Evolutionary conservation across 2,113 vertebrate genomes (phyloP).

Genomic region (Brachyhypopomus occidentalis): DNA sequence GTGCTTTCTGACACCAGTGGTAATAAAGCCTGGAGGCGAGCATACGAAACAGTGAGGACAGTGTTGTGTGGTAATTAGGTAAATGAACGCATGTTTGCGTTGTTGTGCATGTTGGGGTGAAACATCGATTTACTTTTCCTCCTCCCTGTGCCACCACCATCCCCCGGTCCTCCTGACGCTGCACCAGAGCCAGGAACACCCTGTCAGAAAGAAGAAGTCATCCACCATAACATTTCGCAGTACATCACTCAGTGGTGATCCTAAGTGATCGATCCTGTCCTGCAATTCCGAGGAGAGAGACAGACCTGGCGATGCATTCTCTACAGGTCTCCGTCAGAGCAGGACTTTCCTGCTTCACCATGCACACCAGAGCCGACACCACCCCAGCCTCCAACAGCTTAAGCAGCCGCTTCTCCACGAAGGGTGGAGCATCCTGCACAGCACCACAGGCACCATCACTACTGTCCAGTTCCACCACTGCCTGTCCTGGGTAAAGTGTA

Average conservation of each 20-base stretch:
- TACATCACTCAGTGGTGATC: not conserved
- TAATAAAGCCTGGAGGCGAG: slow-evolving; percentile 81
- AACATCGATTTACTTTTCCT: slow-evolving; percentile 85
- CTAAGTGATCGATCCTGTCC: too few species aligned
- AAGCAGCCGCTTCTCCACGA: slow-evolving; percentile 81
- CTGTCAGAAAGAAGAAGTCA: slow-evolving; percentile 63
- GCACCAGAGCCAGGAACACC: slow-evolving; percentile 92
- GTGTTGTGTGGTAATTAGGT: not conserved
- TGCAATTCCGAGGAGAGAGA: not conserved
- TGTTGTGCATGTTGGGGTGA: not conserved
- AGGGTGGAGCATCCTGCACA: slow-evolving; percentile 82
- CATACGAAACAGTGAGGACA: too few species aligned
- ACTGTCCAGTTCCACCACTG: not conserved
- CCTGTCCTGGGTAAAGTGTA: not conserved
- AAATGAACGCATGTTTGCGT: not conserved
- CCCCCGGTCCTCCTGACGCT: slow-evolving; percentile 87
- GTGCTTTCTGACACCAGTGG: slow-evolving; percentile 92
- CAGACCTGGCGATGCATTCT: slow-evolving; percentile 92
- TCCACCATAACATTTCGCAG: not conserved
- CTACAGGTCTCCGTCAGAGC: slow-evolving; percentile 85
- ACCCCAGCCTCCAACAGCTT: slow-evolving; percentile 87
- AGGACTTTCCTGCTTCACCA: slow-evolving; percentile 90
- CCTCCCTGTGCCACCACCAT: slow-evolving; percentile 93
- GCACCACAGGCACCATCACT: not conserved
- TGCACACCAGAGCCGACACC: slow-evolving; percentile 90